Evolutionary conservation across 1,140 invertebrate genomes (phyloP).

Genomic region (Hestina assimilis): DNA sequence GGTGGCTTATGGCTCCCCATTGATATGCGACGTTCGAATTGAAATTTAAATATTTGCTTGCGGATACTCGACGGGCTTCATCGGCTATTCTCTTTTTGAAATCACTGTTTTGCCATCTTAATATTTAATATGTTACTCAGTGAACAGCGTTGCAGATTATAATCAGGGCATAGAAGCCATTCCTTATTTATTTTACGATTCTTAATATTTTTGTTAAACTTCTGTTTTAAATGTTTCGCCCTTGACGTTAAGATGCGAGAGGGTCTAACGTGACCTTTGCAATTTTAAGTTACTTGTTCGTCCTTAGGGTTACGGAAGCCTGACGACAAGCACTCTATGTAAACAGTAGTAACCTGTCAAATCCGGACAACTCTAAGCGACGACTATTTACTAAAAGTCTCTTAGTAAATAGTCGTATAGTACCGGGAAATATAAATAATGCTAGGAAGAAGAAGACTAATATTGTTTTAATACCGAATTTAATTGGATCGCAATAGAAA

Average conservation of each 20-base stretch:
- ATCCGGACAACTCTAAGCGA: no score
- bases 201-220: neutral
- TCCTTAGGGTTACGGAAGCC: no score
- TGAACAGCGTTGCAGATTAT: slow-evolving; percentile 21
- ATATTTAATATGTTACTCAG: slow-evolving; percentile 67
- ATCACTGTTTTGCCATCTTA: slow-evolving; percentile 62
- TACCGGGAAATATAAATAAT: no score
- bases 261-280: no score
- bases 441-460: no score
- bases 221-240: neutral
- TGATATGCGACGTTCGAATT: slow-evolving; percentile 76
- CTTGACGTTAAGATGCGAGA: neutral
- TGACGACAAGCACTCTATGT: no score
- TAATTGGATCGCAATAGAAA: no score
- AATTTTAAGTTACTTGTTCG: no score
- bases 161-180: slow-evolving; percentile 13
- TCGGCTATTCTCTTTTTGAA: slow-evolving; percentile 67
- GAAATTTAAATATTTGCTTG: slow-evolving; percentile 77
- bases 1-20: slow-evolving; percentile 77
- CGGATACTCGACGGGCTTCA: slow-evolving; percentile 59
- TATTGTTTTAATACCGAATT: no score
- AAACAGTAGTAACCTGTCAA: no score
- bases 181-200: slow-evolving; percentile 1
- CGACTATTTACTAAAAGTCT: no score
- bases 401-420: no score